phyloP scores from a whole-genome alignment of 1,140 invertebrate genomes.

The Bombus confusus region DNA sequence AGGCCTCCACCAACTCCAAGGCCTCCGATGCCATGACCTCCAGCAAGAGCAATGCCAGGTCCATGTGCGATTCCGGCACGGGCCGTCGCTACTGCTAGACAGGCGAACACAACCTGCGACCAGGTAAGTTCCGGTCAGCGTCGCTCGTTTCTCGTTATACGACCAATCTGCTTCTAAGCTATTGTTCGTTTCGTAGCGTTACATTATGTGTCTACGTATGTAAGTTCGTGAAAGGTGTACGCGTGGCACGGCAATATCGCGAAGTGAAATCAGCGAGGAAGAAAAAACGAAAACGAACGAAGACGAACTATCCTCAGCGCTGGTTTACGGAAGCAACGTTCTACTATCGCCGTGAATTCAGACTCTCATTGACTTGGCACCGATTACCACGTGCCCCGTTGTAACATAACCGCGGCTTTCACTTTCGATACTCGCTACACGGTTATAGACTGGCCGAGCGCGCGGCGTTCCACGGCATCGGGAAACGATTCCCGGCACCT shows the following conservation, averaged over 20 bases:
- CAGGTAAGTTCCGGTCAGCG: neutral
- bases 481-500: conserved; percentile 35
- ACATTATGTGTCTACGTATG: neutral
- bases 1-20: conserved; percentile 57
- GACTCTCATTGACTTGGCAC: conserved; percentile 67
- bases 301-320: conserved; percentile 4
- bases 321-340: conserved; percentile 56
- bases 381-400: conserved; percentile 65
- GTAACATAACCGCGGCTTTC: conserved; percentile 74
- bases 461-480: conserved; percentile 2
- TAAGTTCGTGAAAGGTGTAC: neutral
- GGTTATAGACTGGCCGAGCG: neutral
- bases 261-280: conserved; percentile 5
- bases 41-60: conserved; percentile 72
- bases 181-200: neutral
- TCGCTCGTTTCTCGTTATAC: too few species aligned
- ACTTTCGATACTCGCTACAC: conserved; percentile 69
- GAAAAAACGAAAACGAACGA: neutral
- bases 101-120: conserved; percentile 81
- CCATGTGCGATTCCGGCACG: conserved; percentile 80
- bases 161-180: neutral
- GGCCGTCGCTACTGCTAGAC: conserved; percentile 81
- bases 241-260: neutral
- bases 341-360: conserved; percentile 60
- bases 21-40: conserved; percentile 71